Evolutionary conservation across 1,140 invertebrate species (phyloP).

Genomic region (Camponotus pennsylvanicus): DNA sequence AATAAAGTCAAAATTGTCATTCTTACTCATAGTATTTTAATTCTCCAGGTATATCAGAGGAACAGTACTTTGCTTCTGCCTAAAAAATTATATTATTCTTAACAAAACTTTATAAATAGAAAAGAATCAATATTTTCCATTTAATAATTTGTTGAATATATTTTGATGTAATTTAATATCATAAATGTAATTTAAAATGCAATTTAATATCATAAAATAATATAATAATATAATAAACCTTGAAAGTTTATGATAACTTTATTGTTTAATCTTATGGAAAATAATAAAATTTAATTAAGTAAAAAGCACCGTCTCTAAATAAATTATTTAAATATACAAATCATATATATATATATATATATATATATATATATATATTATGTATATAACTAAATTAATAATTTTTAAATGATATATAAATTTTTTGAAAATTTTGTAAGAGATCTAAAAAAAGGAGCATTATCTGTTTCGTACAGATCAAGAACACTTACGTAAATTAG

Average conservation of each 20-base stretch:
- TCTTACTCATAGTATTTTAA: conserved; percentile 84
- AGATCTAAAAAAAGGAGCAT: background rate
- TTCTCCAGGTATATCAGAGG: conserved; percentile 84
- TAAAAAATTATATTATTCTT: conserved; percentile 66
- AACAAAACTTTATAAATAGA: background rate
- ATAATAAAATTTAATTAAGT: background rate
- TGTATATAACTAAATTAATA: background rate
- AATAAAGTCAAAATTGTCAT: background rate
- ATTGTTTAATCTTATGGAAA: background rate
- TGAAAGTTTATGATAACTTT: background rate
- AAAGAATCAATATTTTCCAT: background rate
- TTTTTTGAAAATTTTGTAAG: background rate
- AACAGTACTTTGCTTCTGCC: conserved; percentile 86
- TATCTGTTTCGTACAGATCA: background rate
- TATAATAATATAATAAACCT: background rate
- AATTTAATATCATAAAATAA: background rate
- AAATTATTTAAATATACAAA: background rate
- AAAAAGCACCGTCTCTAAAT: background rate
- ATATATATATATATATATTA: too few relatives aligned
- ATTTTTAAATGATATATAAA: background rate
- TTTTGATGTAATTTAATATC: background rate
- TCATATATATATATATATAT: too few relatives aligned
- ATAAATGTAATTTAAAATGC: too few relatives aligned
- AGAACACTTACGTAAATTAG: conserved; percentile 82
- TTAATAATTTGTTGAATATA: background rate